These are phyloP conservation scores for Ips typographus DNA, from an alignment of 1,140 invertebrate species.

Conservation along the genomic window DNA sequence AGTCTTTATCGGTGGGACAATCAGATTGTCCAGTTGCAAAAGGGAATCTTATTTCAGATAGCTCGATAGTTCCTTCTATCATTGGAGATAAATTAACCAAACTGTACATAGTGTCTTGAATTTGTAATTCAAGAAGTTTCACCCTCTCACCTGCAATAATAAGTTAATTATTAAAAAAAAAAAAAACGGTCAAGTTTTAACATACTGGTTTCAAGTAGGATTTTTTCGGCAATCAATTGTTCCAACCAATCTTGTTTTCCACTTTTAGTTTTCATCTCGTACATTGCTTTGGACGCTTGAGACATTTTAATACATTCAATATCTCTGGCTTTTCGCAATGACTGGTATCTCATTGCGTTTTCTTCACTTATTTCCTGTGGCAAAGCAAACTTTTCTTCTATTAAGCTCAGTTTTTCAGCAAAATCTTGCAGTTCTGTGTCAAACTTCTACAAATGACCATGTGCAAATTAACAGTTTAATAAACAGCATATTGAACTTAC, in stretches of 20 bases:
- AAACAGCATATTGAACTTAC: too few relatives aligned
- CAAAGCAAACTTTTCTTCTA: too few relatives aligned
- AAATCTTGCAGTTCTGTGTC: too few relatives aligned
- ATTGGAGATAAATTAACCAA: neutral
- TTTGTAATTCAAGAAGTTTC: slow-evolving; percentile 22
- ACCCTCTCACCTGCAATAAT: slow-evolving; percentile 24
- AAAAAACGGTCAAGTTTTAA: slow-evolving; percentile 1
- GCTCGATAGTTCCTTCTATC: neutral
- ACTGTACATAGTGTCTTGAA: slow-evolving; percentile 17
- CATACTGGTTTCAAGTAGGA: slow-evolving; percentile 34
- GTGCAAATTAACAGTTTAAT: too few relatives aligned
- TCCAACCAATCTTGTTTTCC: slow-evolving; percentile 22
- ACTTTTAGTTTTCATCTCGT: slow-evolving; percentile 17
- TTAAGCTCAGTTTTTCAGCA: too few relatives aligned
- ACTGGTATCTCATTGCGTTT: neutral
- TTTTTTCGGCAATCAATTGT: slow-evolving; percentile 26
- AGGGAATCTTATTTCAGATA: slow-evolving; percentile 25
- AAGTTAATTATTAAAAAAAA: neutral
- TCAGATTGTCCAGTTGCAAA: slow-evolving; percentile 3
- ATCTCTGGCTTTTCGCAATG: slow-evolving; percentile 26
- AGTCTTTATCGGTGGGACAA: slow-evolving; percentile 1
- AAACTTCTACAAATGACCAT: too few relatives aligned
- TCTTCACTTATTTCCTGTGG: too few relatives aligned
- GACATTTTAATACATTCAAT: slow-evolving; percentile 32
- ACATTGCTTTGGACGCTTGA: slow-evolving; percentile 28